Base-by-base conservation (phyloP, 1,140 invertebrate genomes). In the Cecropterus lyciades region DNA sequence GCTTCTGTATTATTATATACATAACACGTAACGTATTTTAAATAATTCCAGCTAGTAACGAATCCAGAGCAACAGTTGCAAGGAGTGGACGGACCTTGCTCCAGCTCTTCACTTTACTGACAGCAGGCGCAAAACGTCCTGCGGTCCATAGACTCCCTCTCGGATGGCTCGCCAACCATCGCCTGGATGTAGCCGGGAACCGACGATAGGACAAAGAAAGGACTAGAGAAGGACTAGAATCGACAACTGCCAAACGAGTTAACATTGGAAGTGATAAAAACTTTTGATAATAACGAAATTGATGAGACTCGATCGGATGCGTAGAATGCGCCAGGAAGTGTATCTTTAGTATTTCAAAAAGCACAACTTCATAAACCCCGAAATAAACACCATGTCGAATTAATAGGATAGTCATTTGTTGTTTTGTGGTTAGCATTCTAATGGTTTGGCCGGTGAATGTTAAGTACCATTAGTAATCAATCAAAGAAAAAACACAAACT, bases 101-200 rank as follows among this genome's bases (percentile, higher is more conserved):
- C 88, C 3, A 88, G 85, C 67, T 80, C 88, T 0, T 91, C 88
- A 37, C 86, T 91, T 82, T 91, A 89, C 88, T 91, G 88, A 91
- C 87, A 89, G 60, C 80, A 84, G 68, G 72, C 72, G 45, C 70
- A 79, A 8, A 77, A 73, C 67, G 68, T 63, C 59, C 78, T 82
- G 59, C 70, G 80, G 51, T 88, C 85, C 57, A 73, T 88, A 20
- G 85, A 90, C 77, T 89, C 87, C 65, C 70, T 89, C 37, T 84
- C 88, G 0, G 87, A 89, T 62, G 88, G 87, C 33, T 70, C 84
- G 0, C 87, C 88, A 5, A 77, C 85, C 63, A 79, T 88, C 57
- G 88, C 88, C 33, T 91, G 88, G 88, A 91, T 89, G 87, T 91
- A 88, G 71, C 48, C 11, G 37, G n/a, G 46, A 40, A 56, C 40